Evolutionary conservation across 2,113 vertebrate genomes (phyloP).

Genomic region (Oncorhynchus mykiss): DNA sequence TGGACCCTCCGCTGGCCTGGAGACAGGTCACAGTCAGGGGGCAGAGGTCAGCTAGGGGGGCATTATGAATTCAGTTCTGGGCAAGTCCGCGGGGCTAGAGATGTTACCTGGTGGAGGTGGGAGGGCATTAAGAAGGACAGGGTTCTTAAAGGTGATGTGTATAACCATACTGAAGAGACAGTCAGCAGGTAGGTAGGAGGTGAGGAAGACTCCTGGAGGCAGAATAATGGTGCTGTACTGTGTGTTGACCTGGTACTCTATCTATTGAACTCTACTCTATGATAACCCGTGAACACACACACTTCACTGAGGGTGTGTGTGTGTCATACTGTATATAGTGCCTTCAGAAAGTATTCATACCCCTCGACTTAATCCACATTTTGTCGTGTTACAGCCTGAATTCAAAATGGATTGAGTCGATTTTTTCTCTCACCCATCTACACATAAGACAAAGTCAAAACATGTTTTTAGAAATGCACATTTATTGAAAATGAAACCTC

Average conservation of each 20-base stretch:
- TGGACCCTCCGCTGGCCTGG: conserved; percentile 19
- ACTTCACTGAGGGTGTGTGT: too few species aligned
- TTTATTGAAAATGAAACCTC: too few species aligned
- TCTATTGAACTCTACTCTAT: neutral
- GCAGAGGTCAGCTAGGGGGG: conserved; percentile 41
- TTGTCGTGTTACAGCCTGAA: too few species aligned
- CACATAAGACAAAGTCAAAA: too few species aligned
- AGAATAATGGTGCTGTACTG: neutral
- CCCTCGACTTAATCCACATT: too few species aligned
- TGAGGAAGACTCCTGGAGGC: neutral
- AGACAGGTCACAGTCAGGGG: conserved; percentile 3
- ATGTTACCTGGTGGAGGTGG: conserved; percentile 28
- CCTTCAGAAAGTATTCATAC: too few species aligned
- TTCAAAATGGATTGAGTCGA: too few species aligned
- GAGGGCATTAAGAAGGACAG: conserved; percentile 18
- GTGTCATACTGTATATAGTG: too few species aligned
- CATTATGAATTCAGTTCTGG: conserved; percentile 42
- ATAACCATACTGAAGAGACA: conserved; percentile 40
- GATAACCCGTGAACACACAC: neutral
- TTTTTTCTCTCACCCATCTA: too few species aligned
- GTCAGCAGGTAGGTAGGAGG: conserved; percentile 42
- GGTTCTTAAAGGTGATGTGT: conserved; percentile 47
- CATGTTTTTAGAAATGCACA: too few species aligned
- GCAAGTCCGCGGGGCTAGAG: conserved; percentile 36
- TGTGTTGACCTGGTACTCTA: neutral